These are phyloP conservation scores for Astur gentilis DNA, from an alignment of 2,113 vertebrate species.

Conservation along the genomic window DNA sequence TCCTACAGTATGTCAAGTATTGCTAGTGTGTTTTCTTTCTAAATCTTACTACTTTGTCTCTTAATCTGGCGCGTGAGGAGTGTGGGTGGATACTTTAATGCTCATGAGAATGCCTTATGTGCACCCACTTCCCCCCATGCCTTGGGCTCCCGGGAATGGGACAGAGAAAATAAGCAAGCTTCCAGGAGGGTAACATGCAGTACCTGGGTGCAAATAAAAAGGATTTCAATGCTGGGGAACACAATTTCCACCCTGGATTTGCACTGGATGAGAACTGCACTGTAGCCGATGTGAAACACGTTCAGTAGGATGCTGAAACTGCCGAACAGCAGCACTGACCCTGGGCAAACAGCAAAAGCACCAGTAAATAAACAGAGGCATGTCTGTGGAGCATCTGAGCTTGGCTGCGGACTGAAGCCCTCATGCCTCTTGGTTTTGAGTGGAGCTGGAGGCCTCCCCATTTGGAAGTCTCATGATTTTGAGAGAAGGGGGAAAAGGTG, in stretches of 20 bases:
- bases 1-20: background rate
- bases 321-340: constrained; percentile 82
- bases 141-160: background rate
- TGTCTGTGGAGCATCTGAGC: background rate
- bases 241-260: constrained; percentile 65
- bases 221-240: constrained; percentile 75
- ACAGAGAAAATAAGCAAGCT: background rate
- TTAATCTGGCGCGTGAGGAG: accelerated
- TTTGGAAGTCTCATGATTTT: background rate
- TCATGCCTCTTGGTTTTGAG: background rate
- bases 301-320: constrained; percentile 79
- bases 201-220: constrained; percentile 85
- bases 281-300: constrained; percentile 77
- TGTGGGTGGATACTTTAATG: background rate
- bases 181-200: background rate
- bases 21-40: background rate
- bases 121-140: background rate
- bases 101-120: background rate
- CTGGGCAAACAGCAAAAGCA: constrained; percentile 64
- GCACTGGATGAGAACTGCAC: constrained; percentile 68
- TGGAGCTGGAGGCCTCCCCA: background rate
- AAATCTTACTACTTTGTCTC: background rate
- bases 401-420: background rate
- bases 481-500: background rate
- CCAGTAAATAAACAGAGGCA: background rate